phyloP scores from a whole-genome alignment of 2,113 vertebrate species.

The Tragelaphus strepsiceros region DNA sequence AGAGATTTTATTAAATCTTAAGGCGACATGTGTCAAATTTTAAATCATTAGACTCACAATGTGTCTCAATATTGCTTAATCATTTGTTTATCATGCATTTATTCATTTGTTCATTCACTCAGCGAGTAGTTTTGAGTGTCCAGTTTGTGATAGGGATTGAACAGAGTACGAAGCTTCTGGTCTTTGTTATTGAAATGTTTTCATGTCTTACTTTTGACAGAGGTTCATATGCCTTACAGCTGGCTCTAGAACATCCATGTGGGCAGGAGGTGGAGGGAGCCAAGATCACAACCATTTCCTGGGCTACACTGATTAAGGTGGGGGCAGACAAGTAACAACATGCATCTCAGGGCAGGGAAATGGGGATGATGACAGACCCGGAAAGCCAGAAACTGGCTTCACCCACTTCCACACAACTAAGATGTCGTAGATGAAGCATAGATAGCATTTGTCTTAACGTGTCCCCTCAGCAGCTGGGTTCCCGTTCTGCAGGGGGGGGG shows the following conservation, averaged over 20 bases:
- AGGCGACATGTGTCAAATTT: not conserved
- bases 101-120: not conserved
- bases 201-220: too few species aligned
- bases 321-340: too few species aligned
- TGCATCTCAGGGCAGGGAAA: not conserved
- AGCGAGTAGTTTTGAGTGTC: not conserved
- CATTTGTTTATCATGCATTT: not conserved
- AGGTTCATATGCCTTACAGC: not conserved
- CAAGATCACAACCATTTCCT: not conserved
- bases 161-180: not conserved
- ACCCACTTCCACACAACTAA: rapidly evolving
- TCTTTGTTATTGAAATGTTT: not conserved
- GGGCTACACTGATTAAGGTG: not conserved
- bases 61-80: not conserved
- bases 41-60: not conserved
- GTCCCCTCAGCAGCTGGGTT: not conserved
- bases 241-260: not conserved
- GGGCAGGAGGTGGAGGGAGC: not conserved
- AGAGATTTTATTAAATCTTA: not conserved
- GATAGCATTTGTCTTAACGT: not conserved
- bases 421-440: rapidly evolving
- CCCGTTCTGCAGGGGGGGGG: rapidly evolving
- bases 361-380: not conserved
- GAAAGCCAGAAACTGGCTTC: not conserved
- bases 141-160: not conserved